Base-by-base conservation (phyloP, 2,888 invertebrate species). In the Melinaea menophilus region DNA sequence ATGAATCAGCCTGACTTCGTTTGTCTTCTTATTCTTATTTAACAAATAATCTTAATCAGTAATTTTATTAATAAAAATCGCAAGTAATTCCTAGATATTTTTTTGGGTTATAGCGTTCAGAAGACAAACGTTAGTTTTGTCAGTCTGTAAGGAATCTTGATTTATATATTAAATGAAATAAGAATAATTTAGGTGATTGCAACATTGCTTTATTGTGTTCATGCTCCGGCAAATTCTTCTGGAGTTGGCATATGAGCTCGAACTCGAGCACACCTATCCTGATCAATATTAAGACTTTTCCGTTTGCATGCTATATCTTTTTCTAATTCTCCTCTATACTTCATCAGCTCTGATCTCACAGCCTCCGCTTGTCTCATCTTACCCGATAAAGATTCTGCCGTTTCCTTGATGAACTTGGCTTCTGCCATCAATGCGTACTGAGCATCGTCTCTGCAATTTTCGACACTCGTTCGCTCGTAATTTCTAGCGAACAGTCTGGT, bases 391-490 rank as follows among this genome's bases (percentile, higher is more conserved):
- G 92, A 92, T 0, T 79, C 82, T 0, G 70, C 69, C 0, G 81
- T 79, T 67, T 90, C 92, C 55, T 88, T 91, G 88, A 73, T 92
- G 83, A 72, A 94, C 77, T 94, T 94, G 0, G 94, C 94, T 85
- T 96, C 96, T 56, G 93, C 93, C 67, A 95, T 92, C 56, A 95
- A 82, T 5, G 92, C 94, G 76, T 93, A 94, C 79, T 97, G 97
- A 0, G 95, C 93, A 33, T 92, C 92, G 82, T 98, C 98, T 59
- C 96, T 92, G 76, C 97, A 97, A 75, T 95, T 95, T 79, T 98
- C 98, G 1, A 95, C 95, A 63, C 95, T 93, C 0, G 95, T 95
- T 7, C 98, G 91, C 60, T 87, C 88, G 59, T 91, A 90, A 62
- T 94, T 92, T 64, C 97, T 92, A 74, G 93, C 93, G 74, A 95